A percentile compares a stretch with the other conserved stretches of the same genome.
Evolutionary conservation across 2,888 invertebrate species (phyloP).

Genomic region (Metalampra italica): DNA sequence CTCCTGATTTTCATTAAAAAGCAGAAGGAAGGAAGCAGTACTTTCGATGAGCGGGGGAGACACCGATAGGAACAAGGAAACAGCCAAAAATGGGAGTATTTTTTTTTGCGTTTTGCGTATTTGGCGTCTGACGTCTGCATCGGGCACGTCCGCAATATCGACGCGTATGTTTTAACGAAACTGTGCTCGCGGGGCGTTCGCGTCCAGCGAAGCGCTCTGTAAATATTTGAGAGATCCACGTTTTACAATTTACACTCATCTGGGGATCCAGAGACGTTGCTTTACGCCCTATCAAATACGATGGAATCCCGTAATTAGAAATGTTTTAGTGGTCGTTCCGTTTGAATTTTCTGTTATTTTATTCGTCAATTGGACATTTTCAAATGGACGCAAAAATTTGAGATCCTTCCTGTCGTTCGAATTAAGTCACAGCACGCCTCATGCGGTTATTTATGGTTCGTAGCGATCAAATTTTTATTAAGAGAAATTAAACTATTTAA

Average conservation of each 20-base stretch:
- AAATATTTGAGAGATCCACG: conserved; percentile 63
- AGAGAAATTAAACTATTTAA: too few relatives aligned
- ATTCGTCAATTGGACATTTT: background rate
- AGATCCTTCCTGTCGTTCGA: too few relatives aligned
- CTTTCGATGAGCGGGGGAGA: too few relatives aligned
- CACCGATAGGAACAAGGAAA: too few relatives aligned
- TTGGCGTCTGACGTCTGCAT: background rate
- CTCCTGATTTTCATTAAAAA: too few relatives aligned
- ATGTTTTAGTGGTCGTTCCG: conserved; percentile 27
- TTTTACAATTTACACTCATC: conserved; percentile 61
- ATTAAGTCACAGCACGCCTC: too few relatives aligned
- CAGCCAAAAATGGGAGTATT: too few relatives aligned
- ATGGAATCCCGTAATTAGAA: conserved; percentile 51
- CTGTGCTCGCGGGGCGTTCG: conserved; percentile 23
- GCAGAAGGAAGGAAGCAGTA: too few relatives aligned
- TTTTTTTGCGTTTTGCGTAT: too few relatives aligned
- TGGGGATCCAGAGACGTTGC: conserved; percentile 33
- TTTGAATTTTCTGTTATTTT: background rate
- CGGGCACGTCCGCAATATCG: conserved; percentile 3
- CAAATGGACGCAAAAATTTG: too few relatives aligned
- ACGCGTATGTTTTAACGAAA: conserved; percentile 24
- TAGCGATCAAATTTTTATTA: too few relatives aligned
- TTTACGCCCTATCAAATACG: conserved; percentile 43
- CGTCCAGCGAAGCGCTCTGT: conserved; percentile 47
- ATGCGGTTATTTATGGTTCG: too few relatives aligned